Evolutionary conservation across 1,140 invertebrate species (phyloP), one percentile per base, ranked within the genome.

Genomic region (Drosophila pectinifera): DNA sequence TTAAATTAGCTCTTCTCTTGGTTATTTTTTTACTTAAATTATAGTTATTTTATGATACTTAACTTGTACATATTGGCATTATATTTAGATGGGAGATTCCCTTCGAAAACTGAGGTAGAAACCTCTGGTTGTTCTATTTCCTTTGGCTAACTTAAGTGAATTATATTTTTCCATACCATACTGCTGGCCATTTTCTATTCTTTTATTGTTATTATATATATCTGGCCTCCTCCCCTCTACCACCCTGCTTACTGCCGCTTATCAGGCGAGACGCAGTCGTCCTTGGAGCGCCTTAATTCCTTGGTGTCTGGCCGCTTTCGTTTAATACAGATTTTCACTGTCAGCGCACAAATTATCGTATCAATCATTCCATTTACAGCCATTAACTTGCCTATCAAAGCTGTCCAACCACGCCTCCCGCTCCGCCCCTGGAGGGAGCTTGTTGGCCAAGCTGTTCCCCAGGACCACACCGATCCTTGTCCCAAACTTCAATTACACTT

Each of bases 291-390:
- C 55, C 43, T 49, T 49, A 59, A 28, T 59, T 59, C 43, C 56
- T 24, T 22, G 24, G 18, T 31, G 42, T 48, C 24, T 51, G 56
- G 55, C 26, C 26, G 26, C 18, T 20, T 46, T 22, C 28, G 28
- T 14, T 31, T 51, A 36, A 61, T 39, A 53, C 58, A 61, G 58
- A 61, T 53, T 61, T 28, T 39, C 34, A 46, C 58, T 61, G 58
- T 54, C 58, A 46, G 58, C 46, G 58, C 34, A 39, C 58, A 61
- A 61, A 61, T 61, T 61, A 61, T 61, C 58, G 58, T 61, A 61
- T 61, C 58, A 61, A 61, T 61, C 58, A 61, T 61, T 61, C 53
- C 31, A 61, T 61, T 61, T 61, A 54, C 58, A 28, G 58, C 58
- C 58, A 61, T 61, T 61, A 61, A 54, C 58, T 61, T 53, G 58